Evolutionary conservation across 2,113 vertebrate genomes (phyloP).

Genomic region (Anarhynchus alexandrinus): DNA sequence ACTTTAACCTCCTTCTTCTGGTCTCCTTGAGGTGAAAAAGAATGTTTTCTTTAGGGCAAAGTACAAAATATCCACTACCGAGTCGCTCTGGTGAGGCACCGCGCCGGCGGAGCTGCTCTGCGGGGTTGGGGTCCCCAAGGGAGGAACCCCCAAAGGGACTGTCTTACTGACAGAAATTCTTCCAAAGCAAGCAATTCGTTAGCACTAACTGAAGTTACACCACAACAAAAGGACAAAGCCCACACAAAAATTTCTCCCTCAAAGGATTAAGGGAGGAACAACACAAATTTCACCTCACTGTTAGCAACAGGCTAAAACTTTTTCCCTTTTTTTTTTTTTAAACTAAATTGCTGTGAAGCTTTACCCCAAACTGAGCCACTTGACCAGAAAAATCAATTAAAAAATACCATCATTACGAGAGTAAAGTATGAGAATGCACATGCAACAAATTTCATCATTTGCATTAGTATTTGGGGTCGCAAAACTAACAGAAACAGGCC

Average conservation of each 20-base stretch:
- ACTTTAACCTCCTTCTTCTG: background rate
- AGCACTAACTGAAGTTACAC: background rate
- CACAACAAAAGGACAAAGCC: background rate
- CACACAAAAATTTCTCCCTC: background rate
- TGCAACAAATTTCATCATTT: background rate
- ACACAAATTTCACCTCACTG: background rate
- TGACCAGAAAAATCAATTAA: background rate
- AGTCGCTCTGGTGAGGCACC: background rate
- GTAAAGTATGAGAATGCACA: background rate
- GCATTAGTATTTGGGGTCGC: background rate
- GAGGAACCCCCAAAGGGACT: background rate
- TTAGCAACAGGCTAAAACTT: background rate
- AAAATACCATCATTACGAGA: fast-evolving
- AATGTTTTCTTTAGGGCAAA: background rate
- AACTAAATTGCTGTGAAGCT: background rate
- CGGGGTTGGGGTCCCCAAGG: background rate
- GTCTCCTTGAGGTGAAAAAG: background rate
- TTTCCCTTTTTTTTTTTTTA: background rate
- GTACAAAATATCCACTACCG: background rate
- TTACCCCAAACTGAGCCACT: background rate
- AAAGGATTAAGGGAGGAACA: background rate
- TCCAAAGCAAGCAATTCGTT: background rate
- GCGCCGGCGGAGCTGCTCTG: fast-evolving
- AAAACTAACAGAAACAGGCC: background rate
- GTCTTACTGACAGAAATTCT: background rate